A percentile compares a stretch with the other conserved stretches of the same genome.
phyloP scores from a whole-genome alignment of 2,113 vertebrate species.

The Donacobius atricapilla region DNA sequence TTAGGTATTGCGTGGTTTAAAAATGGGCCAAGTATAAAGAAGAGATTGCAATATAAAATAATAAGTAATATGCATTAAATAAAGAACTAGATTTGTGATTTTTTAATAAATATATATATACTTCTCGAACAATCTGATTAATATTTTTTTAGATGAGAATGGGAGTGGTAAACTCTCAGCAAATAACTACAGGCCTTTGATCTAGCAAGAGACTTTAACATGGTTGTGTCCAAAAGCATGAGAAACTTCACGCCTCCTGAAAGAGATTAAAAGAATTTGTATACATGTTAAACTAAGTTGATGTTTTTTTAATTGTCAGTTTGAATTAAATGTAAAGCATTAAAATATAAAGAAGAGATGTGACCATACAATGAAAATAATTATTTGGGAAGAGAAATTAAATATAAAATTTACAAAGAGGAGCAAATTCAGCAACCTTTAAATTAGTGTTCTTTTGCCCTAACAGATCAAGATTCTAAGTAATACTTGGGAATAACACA shows the following conservation, averaged over 20 bases:
- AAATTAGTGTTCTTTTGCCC: background rate
- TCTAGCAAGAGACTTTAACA: background rate
- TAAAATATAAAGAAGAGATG: background rate
- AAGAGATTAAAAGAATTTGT: background rate
- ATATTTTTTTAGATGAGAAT: background rate
- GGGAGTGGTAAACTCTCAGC: background rate
- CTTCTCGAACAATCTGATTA: background rate
- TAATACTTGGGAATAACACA: background rate
- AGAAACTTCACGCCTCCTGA: background rate
- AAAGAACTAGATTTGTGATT: background rate
- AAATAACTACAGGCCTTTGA: background rate
- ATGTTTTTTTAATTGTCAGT: background rate
- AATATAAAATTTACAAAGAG: background rate
- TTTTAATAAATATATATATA: background rate
- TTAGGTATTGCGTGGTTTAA: background rate
- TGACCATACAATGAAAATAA: fast-evolving
- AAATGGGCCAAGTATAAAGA: background rate
- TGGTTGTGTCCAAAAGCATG: background rate
- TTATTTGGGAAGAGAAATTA: background rate
- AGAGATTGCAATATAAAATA: background rate
- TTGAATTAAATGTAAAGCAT: background rate
- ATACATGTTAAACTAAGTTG: background rate
- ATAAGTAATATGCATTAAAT: background rate
- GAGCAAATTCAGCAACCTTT: background rate
- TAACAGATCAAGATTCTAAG: background rate